Evolutionary conservation across 2,888 invertebrate species (phyloP), one percentile per base, ranked within the genome.

Genomic region (Phalera bucephala): DNA sequence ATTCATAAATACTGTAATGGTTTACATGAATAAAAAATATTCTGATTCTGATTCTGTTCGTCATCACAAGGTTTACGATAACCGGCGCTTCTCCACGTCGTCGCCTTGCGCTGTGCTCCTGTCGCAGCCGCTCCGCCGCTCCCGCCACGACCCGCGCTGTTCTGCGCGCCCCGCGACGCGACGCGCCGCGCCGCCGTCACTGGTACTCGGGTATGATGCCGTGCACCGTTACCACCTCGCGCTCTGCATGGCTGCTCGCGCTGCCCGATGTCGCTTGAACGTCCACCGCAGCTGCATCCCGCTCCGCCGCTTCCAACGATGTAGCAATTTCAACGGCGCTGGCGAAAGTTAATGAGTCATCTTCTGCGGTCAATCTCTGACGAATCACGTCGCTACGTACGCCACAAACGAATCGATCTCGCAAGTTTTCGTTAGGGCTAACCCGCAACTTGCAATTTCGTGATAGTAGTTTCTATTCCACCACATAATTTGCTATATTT

Each of bases 341-440:
- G 1, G 12, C 11, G 6, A 27, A 41, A 0, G 27, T 13, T 6
- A 41, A 7, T 7, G 40, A 9, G n/a, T 42, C 31, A 0, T 20
- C 4, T 3, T 42, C 45, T 15, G 29, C 45, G 4, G 45, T 46
- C 2, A 45, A 14, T 3, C 41, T 19, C 13, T 46, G 45, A 0
- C 51, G 9, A 14, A 41, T 45, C 1, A 45, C 8, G 14, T 51
- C 46, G 8, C 44, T 45, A n/a, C 23, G 5, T 0, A 47, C 10
- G 0, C 50, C 50, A 27, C 50, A 46, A 0, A 50, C 21, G 6
- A 45, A 45, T 2, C 37, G 37, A 27, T 40, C 40, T 0, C 44
- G 29, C 5, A 46, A 19, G 22, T 42, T 46, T 0, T 46, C 46
- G 0, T 28, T 36, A 1, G 39, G 19, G 0, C 7, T 26, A 0